These are phyloP conservation scores for Galleria mellonella DNA, from an alignment of 1,140 invertebrate genomes.

Conservation along the genomic window DNA sequence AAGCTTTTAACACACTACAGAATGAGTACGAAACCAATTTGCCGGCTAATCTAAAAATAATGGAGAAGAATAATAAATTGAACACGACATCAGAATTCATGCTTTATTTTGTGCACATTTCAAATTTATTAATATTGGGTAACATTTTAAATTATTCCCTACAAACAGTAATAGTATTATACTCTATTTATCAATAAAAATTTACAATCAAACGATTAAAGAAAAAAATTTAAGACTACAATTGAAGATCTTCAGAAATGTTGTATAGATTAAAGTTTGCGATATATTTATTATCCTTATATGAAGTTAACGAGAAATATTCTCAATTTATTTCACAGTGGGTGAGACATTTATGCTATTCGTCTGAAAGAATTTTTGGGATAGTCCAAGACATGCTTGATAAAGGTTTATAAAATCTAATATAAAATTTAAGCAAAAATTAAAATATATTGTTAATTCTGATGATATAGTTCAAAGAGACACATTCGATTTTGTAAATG, in stretches of 20 bases:
- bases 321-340: conserved; percentile 28
- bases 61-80: not conserved
- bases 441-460: conserved; percentile 14
- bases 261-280: not conserved
- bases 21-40: not conserved
- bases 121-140: not conserved
- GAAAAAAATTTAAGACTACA: conserved; percentile 6
- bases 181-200: not conserved
- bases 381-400: conserved; percentile 15
- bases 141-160: too few relatives aligned
- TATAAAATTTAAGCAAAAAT: conserved; percentile 19
- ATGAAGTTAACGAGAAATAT: not conserved
- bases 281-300: not conserved
- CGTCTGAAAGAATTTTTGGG: too few relatives aligned
- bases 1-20: not conserved
- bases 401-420: conserved; percentile 22
- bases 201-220: not conserved
- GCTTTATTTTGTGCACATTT: conserved; percentile 6
- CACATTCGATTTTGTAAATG: conserved; percentile 31
- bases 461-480: conserved; percentile 19
- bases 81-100: conserved; percentile 3
- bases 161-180: too few relatives aligned
- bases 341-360: conserved; percentile 7
- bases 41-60: conserved; percentile 1
- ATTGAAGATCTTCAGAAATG: not conserved